These are phyloP conservation scores for Ophraella communa DNA, from an alignment of 2,888 invertebrate species.

Conservation along the genomic window DNA sequence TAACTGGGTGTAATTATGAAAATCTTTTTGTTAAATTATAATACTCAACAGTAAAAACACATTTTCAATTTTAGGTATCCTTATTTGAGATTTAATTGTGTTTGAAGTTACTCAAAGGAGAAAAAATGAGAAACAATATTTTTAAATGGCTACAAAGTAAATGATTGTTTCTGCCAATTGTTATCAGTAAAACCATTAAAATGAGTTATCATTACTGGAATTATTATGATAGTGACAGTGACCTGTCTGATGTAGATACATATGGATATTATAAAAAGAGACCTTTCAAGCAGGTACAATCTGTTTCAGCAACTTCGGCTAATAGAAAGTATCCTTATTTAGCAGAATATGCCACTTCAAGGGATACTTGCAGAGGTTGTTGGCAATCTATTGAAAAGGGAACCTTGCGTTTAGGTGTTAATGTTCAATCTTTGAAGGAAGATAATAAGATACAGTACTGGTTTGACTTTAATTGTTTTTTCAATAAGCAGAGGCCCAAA, in stretches of 20 bases:
- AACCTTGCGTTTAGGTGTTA: conserved; percentile 77
- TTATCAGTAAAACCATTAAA: too few relatives aligned
- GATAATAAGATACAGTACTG: conserved; percentile 45
- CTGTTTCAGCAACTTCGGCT: background rate
- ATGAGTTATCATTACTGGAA: background rate
- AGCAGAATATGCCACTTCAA: conserved; percentile 90
- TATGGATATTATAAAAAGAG: background rate
- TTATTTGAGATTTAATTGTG: too few relatives aligned
- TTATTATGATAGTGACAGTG: background rate
- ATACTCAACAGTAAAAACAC: too few relatives aligned
- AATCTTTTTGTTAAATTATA: too few relatives aligned
- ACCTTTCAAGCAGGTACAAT: background rate
- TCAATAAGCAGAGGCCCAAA: conserved; percentile 78
- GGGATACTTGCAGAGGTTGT: conserved; percentile 87
- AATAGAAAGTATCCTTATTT: conserved; percentile 66
- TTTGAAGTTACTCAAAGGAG: too few relatives aligned
- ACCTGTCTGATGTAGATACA: background rate
- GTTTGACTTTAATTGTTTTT: conserved; percentile 87
- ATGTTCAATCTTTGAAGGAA: conserved; percentile 70
- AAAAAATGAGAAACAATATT: too few relatives aligned
- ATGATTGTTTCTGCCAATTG: too few relatives aligned
- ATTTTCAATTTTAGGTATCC: too few relatives aligned
- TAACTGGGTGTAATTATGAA: too few relatives aligned
- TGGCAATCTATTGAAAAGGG: conserved; percentile 77
- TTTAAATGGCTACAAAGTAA: too few relatives aligned